A percentile compares a stretch with the other conserved stretches of the same genome.
These are phyloP conservation scores for Dicentrarchus labrax DNA, from an alignment of 2,113 vertebrate species.

Conservation along the genomic window DNA sequence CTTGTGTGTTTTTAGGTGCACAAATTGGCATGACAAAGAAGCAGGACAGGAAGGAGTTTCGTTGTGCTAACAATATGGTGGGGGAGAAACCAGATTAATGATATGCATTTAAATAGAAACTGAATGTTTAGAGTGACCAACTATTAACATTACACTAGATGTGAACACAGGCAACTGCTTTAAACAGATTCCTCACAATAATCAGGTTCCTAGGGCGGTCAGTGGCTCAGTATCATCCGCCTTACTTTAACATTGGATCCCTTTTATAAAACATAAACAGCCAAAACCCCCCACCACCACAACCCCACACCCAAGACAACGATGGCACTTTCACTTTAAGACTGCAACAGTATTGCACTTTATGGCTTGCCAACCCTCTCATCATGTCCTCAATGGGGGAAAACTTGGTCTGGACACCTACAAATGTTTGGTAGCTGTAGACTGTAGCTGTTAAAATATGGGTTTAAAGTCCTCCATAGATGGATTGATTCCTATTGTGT, in stretches of 20 bases:
- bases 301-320: background rate
- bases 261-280: background rate
- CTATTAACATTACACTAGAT: background rate
- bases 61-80: background rate
- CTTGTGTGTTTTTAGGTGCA: background rate
- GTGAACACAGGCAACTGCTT: background rate
- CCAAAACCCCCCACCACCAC: background rate
- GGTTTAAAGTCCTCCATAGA: constrained; percentile 15
- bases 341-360: background rate
- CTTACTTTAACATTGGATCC: background rate
- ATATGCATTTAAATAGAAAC: background rate
- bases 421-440: background rate
- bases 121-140: background rate
- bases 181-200: background rate
- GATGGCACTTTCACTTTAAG: background rate
- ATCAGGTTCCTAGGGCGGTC: background rate
- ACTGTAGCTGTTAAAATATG: background rate
- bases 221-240: background rate
- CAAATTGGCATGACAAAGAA: constrained; percentile 27
- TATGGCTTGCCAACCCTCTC: background rate
- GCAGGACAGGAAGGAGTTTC: constrained; percentile 9
- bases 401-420: background rate
- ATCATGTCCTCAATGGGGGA: background rate
- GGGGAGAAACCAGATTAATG: background rate
- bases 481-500: constrained; percentile 52